Base-by-base conservation (phyloP, 2,888 invertebrate species). In the Clitarchus hookeri region DNA sequence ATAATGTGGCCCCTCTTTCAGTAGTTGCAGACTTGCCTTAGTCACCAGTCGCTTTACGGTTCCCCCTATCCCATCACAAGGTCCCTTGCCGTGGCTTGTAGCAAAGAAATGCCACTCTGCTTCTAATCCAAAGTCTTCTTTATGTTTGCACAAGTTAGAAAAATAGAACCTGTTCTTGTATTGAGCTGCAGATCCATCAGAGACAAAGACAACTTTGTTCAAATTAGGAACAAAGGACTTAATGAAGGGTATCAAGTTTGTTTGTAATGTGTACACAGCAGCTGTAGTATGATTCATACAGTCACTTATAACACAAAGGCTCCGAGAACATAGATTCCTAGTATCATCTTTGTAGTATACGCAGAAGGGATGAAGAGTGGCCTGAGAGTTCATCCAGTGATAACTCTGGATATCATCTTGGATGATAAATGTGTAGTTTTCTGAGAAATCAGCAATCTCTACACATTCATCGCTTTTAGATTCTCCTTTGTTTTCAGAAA, bases 51-150 rank as follows among this genome's bases (percentile, higher is more conserved):
- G 11, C 44, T 84, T 84, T 25, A 84, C 65, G 12, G 53, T 84
- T 53, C 25, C 84, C 11, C 54, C 84, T 84, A 84, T 84, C 0
- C 65, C 65, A 53, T 84, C 26, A 84, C 65, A 84, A 54, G 27
- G 84, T 19, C 19, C 65, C 36, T 84, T 54, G 8, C 26, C 65
- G 27, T 84, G n/a, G n/a, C 26, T 65, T 65, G 25, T 84, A 0
- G 26, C 65, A 53, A 84, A 84, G 8, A 84, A 65, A 65, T 84
- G 23, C 23, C 84, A 84, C 53, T 84, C 84, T 16, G 23, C 27
- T 12, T 36, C n/a, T 16, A 84, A 11, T 54, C 54, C 53, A 84
- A 84, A 84, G 2, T 84, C 48, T 53, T 84, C 26, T 54, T 84
- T 54, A 65, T 65, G 65, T 65, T 54, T 48, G 25, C 53, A 53